Conservation (phyloP, 2,888 invertebrate genomes). For the Drosophila nr. fundita region DNA sequence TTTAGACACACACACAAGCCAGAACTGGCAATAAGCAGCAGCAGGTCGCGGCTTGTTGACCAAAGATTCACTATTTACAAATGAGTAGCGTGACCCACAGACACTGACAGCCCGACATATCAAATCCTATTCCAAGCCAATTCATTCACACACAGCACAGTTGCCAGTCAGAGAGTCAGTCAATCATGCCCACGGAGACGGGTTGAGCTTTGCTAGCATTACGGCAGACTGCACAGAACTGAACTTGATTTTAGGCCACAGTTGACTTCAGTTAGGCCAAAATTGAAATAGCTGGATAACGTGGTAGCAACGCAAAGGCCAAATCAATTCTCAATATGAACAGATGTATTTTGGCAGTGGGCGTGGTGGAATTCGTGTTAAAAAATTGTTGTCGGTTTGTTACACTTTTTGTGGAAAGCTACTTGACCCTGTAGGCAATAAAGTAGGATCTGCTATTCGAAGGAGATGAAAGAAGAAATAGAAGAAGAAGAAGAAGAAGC, state of each 20-base stretch:
- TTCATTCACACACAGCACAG: conserved; percentile 35
- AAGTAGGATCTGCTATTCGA: conserved; percentile 31
- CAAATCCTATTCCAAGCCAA: conserved; percentile 25
- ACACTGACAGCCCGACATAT: conserved; percentile 14
- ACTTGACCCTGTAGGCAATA: conserved; percentile 73
- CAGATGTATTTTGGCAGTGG: conserved; percentile 13
- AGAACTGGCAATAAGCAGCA: conserved; percentile 35
- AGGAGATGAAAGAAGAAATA: background rate
- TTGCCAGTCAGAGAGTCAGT: conserved; percentile 19
- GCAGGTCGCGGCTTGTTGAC: conserved; percentile 67
- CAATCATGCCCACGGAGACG: conserved; percentile 5
- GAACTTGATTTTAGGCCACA: conserved; percentile 65
- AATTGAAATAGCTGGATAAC: conserved; percentile 13
- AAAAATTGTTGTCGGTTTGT: conserved; percentile 71
- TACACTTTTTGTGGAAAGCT: conserved; percentile 50
- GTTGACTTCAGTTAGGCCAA: conserved; percentile 13
- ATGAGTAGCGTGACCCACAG: conserved; percentile 50
- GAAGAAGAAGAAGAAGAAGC: conserved; percentile 6
- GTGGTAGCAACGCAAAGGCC: conserved; percentile 26
- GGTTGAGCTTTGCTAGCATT: conserved; percentile 16
- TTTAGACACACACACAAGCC: conserved; percentile 20
- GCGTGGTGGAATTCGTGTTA: conserved; percentile 39
- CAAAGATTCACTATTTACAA: conserved; percentile 57
- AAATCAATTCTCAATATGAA: conserved; percentile 5
- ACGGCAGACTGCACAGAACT: conserved; percentile 63